Base-by-base conservation (phyloP, 2,797 vertebrate species). In the Pampus argenteus region DNA sequence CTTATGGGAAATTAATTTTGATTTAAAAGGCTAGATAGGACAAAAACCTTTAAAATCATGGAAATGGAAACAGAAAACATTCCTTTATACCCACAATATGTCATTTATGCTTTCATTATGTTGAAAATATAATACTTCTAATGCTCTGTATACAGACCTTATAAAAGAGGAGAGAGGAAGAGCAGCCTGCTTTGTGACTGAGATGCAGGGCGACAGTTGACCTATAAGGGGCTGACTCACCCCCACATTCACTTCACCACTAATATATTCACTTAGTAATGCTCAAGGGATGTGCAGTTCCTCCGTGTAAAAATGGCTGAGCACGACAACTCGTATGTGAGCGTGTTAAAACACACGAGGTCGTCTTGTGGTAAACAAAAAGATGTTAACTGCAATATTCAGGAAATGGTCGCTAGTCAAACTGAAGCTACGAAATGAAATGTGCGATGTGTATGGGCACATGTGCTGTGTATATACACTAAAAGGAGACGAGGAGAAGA, bases 201-300 rank as follows among this genome's bases (percentile, higher is more conserved):
- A 93, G 87, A 95, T 93, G 84, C 81, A 88, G 86, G 90, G 87
- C 78, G 92, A 93, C 94, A 95, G 93, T 90, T 95, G 94, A 94
- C 93, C 94, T 94, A 94, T 92, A 91, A 93, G 92, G 86, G 84
- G 88, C 89, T 93, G 91, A 94, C 88, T 93, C 91, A 92, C 87
- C 88, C 92, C 78, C 87, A 84, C 79, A 71, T 90, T 90, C 88
- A 89, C 88, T 91, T 91, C 87, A 90, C 80, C 92, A 92, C 86
- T 91, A 93, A 92, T 87, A 89, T 86, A 88, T 88, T 93, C 90
- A 91, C 84, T 92, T 92, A 91, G 81, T 87, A 88, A 85, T 40
- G 88, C 92, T 88, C 86, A 78, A 72, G 89, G 89, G 90, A 87
- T 79, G 83, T 79, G 80, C 81, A 81, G 79, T 76, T 76, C 57